Evolutionary conservation across 2,888 invertebrate species (phyloP), one percentile per base, ranked within the genome.

Genomic region (Chrysomela aeneicollis): DNA sequence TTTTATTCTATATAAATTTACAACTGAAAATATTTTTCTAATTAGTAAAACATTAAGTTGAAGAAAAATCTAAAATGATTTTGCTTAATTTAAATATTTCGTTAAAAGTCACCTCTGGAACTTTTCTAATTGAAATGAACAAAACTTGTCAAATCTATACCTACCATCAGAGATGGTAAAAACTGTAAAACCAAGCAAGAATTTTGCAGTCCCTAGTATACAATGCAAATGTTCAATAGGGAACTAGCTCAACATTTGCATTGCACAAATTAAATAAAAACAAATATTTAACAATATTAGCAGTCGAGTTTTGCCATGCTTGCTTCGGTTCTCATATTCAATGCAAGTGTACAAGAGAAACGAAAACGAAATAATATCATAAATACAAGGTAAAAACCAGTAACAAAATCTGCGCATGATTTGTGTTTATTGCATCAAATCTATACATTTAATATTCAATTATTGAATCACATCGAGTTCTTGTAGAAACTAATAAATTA

Each of bases 371-470:
- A 57, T 68, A 71, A 71, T 72, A 70, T 70, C 69, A 69, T 71
- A 70, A 70, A 68, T 70, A 71, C 70, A 69, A 63, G 67, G 67
- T 71, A 71, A 70, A 72, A 66, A 61, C 63, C 26, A 26, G 26
- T 72, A 65, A 65, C 64, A 71, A 74, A 71, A 76, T 73, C 74
- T 74, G 74, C 63, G 76, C 76, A 76, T 76, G 73, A 74, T 65
- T 67, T 61, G 62, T 71, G n/a, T n/a, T n/a, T 64, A 67, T 68
- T 69, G 60, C 66, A 65, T 64, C 59, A 64, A 67, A 54, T 64
- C 61, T 66, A 63, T 67, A 59, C 51, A 64, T 62, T 67, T 59
- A 68, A 67, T 46, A 63, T 52, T 59, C 37, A 63, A 61, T 61
- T 63, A 70, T 58, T 64, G 54, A 62, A 64, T 64, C 61, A 64